A percentile compares a stretch with the other conserved stretches of the same genome.
Conservation (phyloP, 53 echinoderm and acorn worm genomes). For the Paelopatides confundens region DNA sequence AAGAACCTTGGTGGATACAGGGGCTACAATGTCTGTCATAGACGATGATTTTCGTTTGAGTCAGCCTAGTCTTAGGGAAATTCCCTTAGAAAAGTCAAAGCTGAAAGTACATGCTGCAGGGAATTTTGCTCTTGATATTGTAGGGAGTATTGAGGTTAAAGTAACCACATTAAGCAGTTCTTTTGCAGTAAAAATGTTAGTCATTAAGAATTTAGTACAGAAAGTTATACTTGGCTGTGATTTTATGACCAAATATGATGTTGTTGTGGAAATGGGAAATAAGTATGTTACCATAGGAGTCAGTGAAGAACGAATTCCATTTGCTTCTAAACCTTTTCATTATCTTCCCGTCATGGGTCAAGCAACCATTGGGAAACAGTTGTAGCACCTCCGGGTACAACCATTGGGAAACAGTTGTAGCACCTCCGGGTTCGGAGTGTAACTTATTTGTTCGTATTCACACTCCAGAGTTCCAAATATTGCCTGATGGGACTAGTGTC, state of each 20-base stretch:
- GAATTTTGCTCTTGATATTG: no score
- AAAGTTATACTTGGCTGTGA: neutral
- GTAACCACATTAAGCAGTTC: neutral
- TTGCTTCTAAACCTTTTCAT: neutral
- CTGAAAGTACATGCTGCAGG: neutral
- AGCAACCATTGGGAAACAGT: neutral
- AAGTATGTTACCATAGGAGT: neutral
- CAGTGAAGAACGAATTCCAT: neutral
- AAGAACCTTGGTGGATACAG: conserved; percentile 6
- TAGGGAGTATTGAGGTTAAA: no score
- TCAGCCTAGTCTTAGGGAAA: neutral
- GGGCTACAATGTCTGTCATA: neutral
- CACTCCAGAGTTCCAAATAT: neutral
- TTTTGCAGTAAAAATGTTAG: neutral
- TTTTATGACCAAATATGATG: neutral
- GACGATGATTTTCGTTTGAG: neutral
- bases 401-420: neutral
- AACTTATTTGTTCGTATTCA: neutral
- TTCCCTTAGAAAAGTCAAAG: neutral
- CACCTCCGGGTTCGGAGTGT: neutral
- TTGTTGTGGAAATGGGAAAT: neutral
- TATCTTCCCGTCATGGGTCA: neutral
- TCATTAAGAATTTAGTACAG: neutral
- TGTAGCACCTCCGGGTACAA: neutral
- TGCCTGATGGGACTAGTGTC: neutral